Conservation (phyloP, 2,797 vertebrate species). For the Cynodonichthys magdalenae region DNA sequence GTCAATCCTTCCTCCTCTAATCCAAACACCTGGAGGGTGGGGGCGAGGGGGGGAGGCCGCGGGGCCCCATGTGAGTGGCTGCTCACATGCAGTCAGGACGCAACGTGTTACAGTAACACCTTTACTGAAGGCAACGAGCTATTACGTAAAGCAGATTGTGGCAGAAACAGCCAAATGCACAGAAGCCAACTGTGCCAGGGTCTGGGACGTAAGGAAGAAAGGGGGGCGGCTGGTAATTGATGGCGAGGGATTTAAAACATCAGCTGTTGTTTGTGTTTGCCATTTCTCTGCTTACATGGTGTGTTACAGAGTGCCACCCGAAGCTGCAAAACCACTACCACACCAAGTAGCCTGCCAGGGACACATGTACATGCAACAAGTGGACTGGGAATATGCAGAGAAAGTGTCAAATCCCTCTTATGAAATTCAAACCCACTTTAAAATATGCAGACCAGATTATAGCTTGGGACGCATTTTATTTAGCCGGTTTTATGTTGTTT, state of each 20-base stretch:
- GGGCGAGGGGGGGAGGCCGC: constrained; percentile 26
- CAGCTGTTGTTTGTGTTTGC: constrained; percentile 54
- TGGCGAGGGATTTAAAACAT: constrained; percentile 17
- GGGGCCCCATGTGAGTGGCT: constrained; percentile 74
- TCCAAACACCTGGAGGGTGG: constrained; percentile 74
- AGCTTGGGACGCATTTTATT: not conserved
- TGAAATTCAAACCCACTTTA: not conserved
- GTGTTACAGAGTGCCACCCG: constrained; percentile 16
- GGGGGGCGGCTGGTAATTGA: constrained; percentile 10
- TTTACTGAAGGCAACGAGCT: constrained; percentile 54
- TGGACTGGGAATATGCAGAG: not conserved
- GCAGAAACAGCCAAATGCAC: not conserved
- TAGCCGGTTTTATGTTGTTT: not conserved
- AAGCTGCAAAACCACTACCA: constrained; percentile 17
- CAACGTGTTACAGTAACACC: constrained; percentile 83
- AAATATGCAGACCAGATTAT: not conserved
- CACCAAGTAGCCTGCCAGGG: constrained; percentile 2
- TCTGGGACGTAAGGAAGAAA: constrained; percentile 1
- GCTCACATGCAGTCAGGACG: constrained; percentile 75
- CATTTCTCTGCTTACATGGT: constrained; percentile 17
- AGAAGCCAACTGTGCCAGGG: constrained; percentile 1
- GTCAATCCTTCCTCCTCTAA: constrained; percentile 63
- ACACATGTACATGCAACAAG: constrained; percentile 21
- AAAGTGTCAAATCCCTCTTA: constrained; percentile 11
- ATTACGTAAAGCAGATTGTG: constrained; percentile 64